These are phyloP conservation scores for Hyalella azteca DNA, from an alignment of 2,888 invertebrate species.

Conservation along the genomic window DNA sequence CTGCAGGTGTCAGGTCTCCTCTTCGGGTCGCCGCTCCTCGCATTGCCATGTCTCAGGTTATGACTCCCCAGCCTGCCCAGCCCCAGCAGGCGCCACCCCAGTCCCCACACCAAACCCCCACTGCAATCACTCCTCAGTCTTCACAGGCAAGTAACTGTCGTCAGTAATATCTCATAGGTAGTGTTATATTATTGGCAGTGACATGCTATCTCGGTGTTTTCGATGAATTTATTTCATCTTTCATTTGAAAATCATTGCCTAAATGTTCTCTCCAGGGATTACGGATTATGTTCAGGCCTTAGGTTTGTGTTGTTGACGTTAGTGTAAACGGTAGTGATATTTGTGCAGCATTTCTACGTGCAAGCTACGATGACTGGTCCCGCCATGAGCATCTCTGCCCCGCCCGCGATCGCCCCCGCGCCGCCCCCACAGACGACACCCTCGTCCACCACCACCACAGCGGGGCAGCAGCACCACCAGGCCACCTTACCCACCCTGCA, in stretches of 20 bases:
- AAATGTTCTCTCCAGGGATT: no score
- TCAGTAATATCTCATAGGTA: no score
- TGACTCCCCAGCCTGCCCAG: slow-evolving; percentile 26
- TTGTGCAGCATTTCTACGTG: slow-evolving; percentile 32
- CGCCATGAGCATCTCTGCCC: neutral
- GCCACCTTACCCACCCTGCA: neutral
- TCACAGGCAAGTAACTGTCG: slow-evolving; percentile 10
- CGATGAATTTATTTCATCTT: no score
- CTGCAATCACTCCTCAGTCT: slow-evolving; percentile 32
- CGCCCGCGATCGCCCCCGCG: slow-evolving; percentile 13
- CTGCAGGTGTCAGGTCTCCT: neutral
- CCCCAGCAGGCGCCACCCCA: slow-evolving; percentile 31
- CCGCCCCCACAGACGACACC: slow-evolving; percentile 11
- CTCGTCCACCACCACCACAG: slow-evolving; percentile 18
- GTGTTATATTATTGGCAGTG: no score
- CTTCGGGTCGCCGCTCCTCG: neutral
- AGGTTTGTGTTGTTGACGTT: no score
- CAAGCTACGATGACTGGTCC: slow-evolving; percentile 20
- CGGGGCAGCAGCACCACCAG: slow-evolving; percentile 30
- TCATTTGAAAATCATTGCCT: no score
- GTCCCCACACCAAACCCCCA: slow-evolving; percentile 29
- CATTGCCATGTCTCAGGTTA: slow-evolving; percentile 23
- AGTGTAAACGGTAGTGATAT: neutral
- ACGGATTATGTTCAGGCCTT: no score
- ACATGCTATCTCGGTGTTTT: no score